phyloP scores from a whole-genome alignment of 2,797 vertebrate genomes.

The Aselliscus stoliczkanus region DNA sequence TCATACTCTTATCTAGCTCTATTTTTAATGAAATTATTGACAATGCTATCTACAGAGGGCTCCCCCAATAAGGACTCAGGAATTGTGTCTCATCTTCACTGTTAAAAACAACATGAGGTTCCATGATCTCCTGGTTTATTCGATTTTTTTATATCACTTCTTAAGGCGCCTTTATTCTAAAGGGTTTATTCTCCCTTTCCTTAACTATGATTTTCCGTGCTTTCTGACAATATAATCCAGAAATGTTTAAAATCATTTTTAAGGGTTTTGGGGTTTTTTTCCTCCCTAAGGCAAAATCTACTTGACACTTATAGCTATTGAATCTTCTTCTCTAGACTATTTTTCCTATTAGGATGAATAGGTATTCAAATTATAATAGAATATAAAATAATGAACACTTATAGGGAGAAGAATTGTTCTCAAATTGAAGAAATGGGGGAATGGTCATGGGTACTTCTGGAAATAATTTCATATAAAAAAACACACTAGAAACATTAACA shows the following conservation, averaged over 20 bases:
- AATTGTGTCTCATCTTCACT: background rate
- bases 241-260: conserved; percentile 23
- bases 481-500: background rate
- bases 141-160: background rate
- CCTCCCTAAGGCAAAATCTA: background rate
- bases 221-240: conserved; percentile 18
- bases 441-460: conserved; percentile 42
- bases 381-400: conserved; percentile 57
- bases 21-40: background rate
- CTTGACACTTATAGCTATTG: background rate
- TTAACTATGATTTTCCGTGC: conserved; percentile 20
- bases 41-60: background rate
- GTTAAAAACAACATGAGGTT: background rate
- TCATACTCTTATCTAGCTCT: background rate
- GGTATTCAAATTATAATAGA: conserved; percentile 36
- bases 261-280: background rate
- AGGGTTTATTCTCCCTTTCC: background rate
- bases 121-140: background rate
- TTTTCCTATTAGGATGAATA: background rate
- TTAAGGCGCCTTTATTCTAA: conserved; percentile 21
- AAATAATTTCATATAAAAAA: conserved; percentile 50
- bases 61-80: background rate
- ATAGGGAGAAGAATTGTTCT: conserved; percentile 21
- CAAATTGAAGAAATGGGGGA: background rate
- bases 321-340: background rate